phyloP scores from a whole-genome alignment of 2,888 invertebrate species.

The Athalia rosae region DNA sequence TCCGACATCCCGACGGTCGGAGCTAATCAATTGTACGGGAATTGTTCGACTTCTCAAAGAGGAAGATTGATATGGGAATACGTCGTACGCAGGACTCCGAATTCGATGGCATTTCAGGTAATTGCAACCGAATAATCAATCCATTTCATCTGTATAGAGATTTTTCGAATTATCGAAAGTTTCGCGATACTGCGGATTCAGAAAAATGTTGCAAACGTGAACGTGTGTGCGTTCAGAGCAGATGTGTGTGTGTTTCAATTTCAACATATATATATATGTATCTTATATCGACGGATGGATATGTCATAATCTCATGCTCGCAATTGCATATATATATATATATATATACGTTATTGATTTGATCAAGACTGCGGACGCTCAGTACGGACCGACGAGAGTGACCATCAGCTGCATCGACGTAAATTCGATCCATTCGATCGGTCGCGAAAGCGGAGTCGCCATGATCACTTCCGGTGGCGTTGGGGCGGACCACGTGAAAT shows the following conservation, averaged over 20 bases:
- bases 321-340: conserved; percentile 16
- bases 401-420: conserved; percentile 57
- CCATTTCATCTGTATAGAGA: not conserved
- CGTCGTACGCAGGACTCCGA: conserved; percentile 55
- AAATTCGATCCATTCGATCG: conserved; percentile 52
- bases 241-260: too few relatives aligned
- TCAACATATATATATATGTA: too few relatives aligned
- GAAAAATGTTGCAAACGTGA: too few relatives aligned
- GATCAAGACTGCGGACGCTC: conserved; percentile 58
- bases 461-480: conserved; percentile 59
- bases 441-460: conserved; percentile 55
- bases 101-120: conserved; percentile 21
- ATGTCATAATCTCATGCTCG: not conserved
- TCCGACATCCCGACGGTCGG: not conserved
- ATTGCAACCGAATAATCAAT: not conserved
- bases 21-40: conserved; percentile 50
- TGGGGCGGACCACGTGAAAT: conserved; percentile 54
- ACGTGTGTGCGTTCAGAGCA: too few relatives aligned
- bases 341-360: not conserved
- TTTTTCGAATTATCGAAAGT: too few relatives aligned
- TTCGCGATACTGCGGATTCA: too few relatives aligned
- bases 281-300: not conserved
- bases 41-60: conserved; percentile 51
- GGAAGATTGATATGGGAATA: conserved; percentile 61
- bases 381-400: conserved; percentile 56